A percentile compares a stretch with the other conserved stretches of the same genome.
These are phyloP conservation scores for Aphelocoma californica DNA, from an alignment of 2,797 vertebrate species.

Conservation along the genomic window DNA sequence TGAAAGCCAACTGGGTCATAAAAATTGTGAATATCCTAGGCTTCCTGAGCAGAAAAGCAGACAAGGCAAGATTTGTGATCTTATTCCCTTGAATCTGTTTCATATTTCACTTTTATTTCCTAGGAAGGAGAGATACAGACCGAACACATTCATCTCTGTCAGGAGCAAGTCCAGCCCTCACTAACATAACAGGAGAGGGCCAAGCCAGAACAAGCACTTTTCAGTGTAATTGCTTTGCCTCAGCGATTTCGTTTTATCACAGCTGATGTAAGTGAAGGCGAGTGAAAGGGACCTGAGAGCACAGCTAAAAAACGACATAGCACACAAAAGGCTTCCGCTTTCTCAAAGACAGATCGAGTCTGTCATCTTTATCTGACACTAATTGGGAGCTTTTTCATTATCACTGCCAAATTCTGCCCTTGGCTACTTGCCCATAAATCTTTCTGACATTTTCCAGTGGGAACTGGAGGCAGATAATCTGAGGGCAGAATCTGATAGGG, in stretches of 20 bases:
- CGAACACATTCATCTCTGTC: conserved; percentile 7
- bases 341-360: conserved; percentile 11
- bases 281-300: neutral
- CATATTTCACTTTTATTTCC: conserved; percentile 45
- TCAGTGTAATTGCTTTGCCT: conserved; percentile 44
- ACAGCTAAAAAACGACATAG: neutral
- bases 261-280: neutral
- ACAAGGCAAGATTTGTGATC: neutral
- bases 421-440: conserved; percentile 7
- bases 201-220: conserved; percentile 39
- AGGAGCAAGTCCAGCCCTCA: conserved; percentile 5
- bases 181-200: neutral
- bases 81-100: conserved; percentile 7
- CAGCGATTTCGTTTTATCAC: neutral
- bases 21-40: neutral
- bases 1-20: neutral
- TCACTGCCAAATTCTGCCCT: conserved; percentile 35
- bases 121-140: neutral
- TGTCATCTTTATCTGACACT: conserved; percentile 48
- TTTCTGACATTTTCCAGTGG: neutral
- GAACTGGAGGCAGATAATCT: neutral
- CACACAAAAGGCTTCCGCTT: conserved; percentile 34
- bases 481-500: neutral
- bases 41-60: neutral
- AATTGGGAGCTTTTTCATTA: conserved; percentile 49